Evolutionary conservation across 2,888 invertebrate genomes (phyloP), one percentile per base, ranked within the genome.

Genomic region (Melangyna quadrimaculata): DNA sequence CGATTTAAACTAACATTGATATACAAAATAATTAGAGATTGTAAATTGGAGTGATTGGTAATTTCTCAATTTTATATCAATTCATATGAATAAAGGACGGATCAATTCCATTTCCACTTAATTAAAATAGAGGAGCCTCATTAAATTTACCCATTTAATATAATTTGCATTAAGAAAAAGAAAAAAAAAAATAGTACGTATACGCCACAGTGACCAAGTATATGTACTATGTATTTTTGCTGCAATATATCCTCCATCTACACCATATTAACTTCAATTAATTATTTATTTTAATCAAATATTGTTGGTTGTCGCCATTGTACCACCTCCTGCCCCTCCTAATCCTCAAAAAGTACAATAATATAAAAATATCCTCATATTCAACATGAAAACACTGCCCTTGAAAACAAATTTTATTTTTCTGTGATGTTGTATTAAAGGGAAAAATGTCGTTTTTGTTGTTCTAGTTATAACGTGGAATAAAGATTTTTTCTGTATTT

Each of bases 401-500:
- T 19, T 65, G 32, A 45, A 63, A 29, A 45, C 65, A 32, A 65
- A 45, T 65, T 29, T 43, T n/a, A n/a, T n/a, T n/a, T 17, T 40
- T 45, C 45, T 63, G 24, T 29, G 29, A 8, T 59, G 29, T 32
- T 45, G 7, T 40, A 12, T 32, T 1, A 61, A 19, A 40, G 14
- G 24, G 17, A 45, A 43, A n/a, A 45, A 43, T 43, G 3, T 27
- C 43, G 27, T 24, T 32, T n/a, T 35, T 10, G 12, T 32, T 3
- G 10, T 59, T 35, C n/a, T 55, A 29, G 19, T 19, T 27, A 8
- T n/a, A 22, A 32, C 32, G 45, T 19, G 29, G 29, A 65, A 65
- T 65, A 65, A 45, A 65, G 9, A 65, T 65, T 65, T n/a, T 65
- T 29, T 65, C 65, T 65, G 29, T 45, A 65, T 65, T 45, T 65